phyloP scores from a whole-genome alignment of 2,888 invertebrate genomes.

The Phaonia tiefii region DNA sequence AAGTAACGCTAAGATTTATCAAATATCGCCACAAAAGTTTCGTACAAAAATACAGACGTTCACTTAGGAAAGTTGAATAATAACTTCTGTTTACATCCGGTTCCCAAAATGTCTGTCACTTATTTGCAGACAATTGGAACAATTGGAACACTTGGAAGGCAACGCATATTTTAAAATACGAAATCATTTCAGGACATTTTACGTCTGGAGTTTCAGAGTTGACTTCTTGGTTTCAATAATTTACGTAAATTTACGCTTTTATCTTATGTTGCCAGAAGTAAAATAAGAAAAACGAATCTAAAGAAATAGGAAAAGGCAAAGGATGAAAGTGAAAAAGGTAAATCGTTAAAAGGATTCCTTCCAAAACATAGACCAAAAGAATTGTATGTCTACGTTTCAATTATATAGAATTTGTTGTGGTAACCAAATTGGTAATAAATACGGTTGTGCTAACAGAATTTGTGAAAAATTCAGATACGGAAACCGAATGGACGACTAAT shows the following conservation, averaged over 20 bases:
- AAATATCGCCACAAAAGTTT: no score
- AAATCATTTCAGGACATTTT: slow-evolving; percentile 17
- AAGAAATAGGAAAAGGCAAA: slow-evolving; percentile 5
- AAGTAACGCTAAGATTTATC: no score
- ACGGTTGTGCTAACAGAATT: no score
- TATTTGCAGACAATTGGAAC: slow-evolving; percentile 30
- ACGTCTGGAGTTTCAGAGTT: no score
- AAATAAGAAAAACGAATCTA: neutral
- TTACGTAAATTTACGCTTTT: slow-evolving; percentile 17
- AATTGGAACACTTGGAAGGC: neutral
- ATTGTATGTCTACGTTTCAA: no score
- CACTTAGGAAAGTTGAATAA: neutral
- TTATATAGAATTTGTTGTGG: no score
- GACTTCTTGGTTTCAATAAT: slow-evolving; percentile 35
- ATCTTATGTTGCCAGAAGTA: neutral
- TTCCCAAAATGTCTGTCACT: slow-evolving; percentile 21
- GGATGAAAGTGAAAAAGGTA: no score
- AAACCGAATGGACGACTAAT: no score
- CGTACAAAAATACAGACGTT: neutral
- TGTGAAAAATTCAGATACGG: no score
- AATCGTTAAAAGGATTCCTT: no score
- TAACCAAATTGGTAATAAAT: no score
- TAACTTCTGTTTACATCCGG: neutral
- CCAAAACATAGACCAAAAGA: no score
- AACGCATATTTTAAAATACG: neutral